phyloP scores from a whole-genome alignment of 2,113 vertebrate genomes.

The Myanophis thanlyinensis region DNA sequence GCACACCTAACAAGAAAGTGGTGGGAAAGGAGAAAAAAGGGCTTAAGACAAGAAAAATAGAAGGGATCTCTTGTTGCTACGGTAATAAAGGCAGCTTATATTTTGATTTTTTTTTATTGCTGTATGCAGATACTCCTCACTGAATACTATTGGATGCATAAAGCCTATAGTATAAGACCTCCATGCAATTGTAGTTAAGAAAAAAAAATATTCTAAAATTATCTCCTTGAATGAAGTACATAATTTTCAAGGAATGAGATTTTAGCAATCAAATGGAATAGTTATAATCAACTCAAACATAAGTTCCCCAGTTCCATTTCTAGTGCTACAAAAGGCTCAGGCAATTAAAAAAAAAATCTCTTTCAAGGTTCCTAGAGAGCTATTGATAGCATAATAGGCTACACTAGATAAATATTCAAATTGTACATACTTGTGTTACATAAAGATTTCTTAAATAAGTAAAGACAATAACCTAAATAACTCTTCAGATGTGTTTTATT shows the following conservation, averaged over 20 bases:
- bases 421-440: background rate
- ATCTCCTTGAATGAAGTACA: constrained; percentile 9
- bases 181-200: background rate
- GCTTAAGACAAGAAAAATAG: background rate
- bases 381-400: background rate
- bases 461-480: constrained; percentile 2
- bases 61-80: constrained; percentile 35
- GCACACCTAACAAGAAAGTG: constrained; percentile 6
- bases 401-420: background rate
- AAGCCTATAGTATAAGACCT: constrained; percentile 5
- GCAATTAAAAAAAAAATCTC: background rate
- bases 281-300: background rate
- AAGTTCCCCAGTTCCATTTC: background rate
- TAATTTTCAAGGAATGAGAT: background rate
- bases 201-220: background rate
- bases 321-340: background rate
- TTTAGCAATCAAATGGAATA: background rate
- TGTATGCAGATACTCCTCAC: constrained; percentile 27
- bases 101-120: constrained; percentile 7
- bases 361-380: background rate
- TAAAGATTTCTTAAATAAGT: constrained; percentile 6
- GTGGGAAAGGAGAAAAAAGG: background rate
- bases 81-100: constrained; percentile 29
- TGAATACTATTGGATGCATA: background rate
- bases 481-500: constrained; percentile 6